Evolutionary conservation across 2,797 vertebrate species (phyloP), one percentile per base, ranked within the genome.

Genomic region (Prunella strophiata): DNA sequence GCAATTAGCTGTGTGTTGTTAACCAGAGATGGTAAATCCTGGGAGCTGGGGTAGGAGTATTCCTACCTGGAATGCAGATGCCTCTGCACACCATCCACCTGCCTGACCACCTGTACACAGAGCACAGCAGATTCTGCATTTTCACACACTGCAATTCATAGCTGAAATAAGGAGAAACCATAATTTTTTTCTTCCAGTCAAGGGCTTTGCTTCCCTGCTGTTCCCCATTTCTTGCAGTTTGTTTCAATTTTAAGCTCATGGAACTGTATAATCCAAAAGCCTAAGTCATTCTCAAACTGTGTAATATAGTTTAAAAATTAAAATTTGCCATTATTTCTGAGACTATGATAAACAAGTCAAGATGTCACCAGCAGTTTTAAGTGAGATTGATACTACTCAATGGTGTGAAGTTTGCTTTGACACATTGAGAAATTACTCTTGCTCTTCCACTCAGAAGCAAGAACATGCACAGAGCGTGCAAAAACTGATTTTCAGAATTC

Each of bases 341-440:
- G 63, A 66, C 67, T 73, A 13, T n/a, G 81, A 58, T 92, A 95
- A 95, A 83, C 72, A 96, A 93, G 62, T 73, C 70, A 79, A 63
- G 73, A 75, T 93, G 87, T 81, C 91, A 72, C 18, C 62, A 59
- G 85, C 63, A 70, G 14, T 85, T 66, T 81, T 72, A 92, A 96
- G 87, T 89, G 87, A 96, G 89, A 94, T 80, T 94, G 87, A 94
- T 92, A 89, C 51, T 63, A 52, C 51, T 87, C 84, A 66, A 16
- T 68, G 57, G 40, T 52, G 88, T 86, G 85, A 93, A 76, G 58
- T 92, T 94, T 5, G 14, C 65, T 79, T 89, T 96, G 91, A 95
- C 77, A 75, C 55, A 79, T 91, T 82, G 85, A 96, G 76, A 82
- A 94, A 81, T 96, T 85, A 57, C 70, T 88, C 86, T 32, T 88